Evolutionary conservation across 2,888 invertebrate genomes (phyloP).

Genomic region (Diaphora mendica): DNA sequence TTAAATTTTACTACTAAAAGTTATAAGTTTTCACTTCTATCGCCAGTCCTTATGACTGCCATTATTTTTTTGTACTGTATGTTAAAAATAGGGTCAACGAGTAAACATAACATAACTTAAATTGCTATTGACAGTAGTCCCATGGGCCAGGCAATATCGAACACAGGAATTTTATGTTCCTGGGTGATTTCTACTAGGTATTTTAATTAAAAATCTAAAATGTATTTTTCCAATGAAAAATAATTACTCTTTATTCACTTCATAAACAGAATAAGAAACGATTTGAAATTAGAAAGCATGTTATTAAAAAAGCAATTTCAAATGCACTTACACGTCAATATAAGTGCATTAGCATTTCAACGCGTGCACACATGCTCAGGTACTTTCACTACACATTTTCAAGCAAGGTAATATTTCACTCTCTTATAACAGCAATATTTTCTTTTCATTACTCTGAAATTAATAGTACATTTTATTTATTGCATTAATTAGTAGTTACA

Average conservation of each 20-base stretch:
- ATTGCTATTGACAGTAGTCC: not conserved
- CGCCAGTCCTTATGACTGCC: no score
- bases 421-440: conserved; percentile 10
- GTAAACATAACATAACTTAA: not conserved
- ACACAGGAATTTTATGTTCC: not conserved
- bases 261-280: conserved; percentile 13
- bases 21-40: no score
- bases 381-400: conserved; percentile 75
- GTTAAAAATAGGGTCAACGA: no score
- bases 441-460: not conserved
- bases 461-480: not conserved
- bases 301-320: conserved; percentile 60
- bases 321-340: conserved; percentile 73
- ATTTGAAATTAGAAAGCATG: conserved; percentile 60
- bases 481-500: not conserved
- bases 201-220: not conserved
- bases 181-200: not conserved
- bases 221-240: no score
- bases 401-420: conserved; percentile 44
- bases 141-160: not conserved
- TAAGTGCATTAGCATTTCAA: conserved; percentile 65
- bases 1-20: no score
- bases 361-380: conserved; percentile 60
- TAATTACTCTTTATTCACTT: not conserved
- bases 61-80: no score